Evolutionary conservation across 2,888 invertebrate species (phyloP).

Genomic region (Allacma fusca): DNA sequence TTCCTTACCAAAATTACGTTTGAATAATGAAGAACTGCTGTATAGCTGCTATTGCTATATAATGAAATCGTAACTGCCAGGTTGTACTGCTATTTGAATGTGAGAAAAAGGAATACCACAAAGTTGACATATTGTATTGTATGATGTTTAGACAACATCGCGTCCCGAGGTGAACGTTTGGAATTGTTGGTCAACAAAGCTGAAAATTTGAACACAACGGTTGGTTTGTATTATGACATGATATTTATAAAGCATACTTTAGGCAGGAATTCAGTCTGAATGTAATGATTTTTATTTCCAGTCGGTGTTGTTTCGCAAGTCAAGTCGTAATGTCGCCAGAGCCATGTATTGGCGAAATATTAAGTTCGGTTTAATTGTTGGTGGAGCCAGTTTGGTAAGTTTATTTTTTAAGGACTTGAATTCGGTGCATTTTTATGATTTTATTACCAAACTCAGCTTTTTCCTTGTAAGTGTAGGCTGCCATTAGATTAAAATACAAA

Average conservation of each 20-base stretch:
- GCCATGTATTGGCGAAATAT: conserved; percentile 94
- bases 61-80: conserved; percentile 2
- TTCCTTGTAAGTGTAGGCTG: too few relatives aligned
- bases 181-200: conserved; percentile 92
- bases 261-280: not conserved
- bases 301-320: conserved; percentile 87
- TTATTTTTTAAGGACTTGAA: not conserved
- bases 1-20: too few relatives aligned
- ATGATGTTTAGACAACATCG: conserved; percentile 86
- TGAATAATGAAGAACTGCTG: too few relatives aligned
- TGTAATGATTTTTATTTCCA: conserved; percentile 64
- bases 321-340: conserved; percentile 83
- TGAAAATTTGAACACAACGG: conserved; percentile 85
- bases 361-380: conserved; percentile 82
- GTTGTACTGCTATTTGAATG: not conserved
- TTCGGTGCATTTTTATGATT: not conserved
- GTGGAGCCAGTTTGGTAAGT: conserved; percentile 72
- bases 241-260: too few relatives aligned
- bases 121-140: too few relatives aligned
- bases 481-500: too few relatives aligned
- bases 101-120: too few relatives aligned
- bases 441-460: too few relatives aligned
- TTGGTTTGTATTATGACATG: conserved; percentile 30
- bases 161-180: conserved; percentile 87
- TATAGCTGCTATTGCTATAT: too few relatives aligned